A percentile compares a stretch with the other conserved stretches of the same genome.
Evolutionary conservation across 1,140 invertebrate genomes (phyloP).

Genomic region (Chironomus tepperi): DNA sequence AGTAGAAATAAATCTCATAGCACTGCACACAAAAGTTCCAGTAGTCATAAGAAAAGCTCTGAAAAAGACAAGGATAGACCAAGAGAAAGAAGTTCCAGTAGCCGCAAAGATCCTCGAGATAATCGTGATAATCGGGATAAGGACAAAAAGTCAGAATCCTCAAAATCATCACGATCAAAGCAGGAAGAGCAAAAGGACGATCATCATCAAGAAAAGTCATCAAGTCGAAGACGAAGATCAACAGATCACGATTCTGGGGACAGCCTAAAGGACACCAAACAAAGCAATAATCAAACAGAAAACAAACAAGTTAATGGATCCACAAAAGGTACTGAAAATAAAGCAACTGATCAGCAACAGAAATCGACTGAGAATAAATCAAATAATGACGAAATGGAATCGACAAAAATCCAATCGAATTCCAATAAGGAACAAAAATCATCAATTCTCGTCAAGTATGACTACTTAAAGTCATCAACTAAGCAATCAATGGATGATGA

Average conservation of each 20-base stretch:
- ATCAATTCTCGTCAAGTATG: background rate
- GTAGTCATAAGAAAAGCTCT: slow-evolving; percentile 34
- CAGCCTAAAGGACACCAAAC: slow-evolving; percentile 33
- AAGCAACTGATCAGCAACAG: background rate
- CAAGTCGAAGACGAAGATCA: slow-evolving; percentile 41
- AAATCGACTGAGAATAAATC: background rate
- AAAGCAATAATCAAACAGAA: background rate
- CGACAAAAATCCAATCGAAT: background rate
- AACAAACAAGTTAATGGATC: background rate
- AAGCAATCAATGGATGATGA: background rate
- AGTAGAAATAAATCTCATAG: slow-evolving; percentile 34
- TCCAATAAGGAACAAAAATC: background rate
- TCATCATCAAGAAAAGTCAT: slow-evolving; percentile 42
- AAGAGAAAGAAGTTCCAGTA: slow-evolving; percentile 2
- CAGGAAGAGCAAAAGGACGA: slow-evolving; percentile 34
- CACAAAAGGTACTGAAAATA: background rate
- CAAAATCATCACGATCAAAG: background rate
- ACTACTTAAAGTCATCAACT: background rate
- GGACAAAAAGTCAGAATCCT: slow-evolving; percentile 39
- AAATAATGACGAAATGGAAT: background rate
- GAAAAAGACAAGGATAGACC: slow-evolving; percentile 26
- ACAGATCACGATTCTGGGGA: slow-evolving; percentile 52
- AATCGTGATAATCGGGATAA: slow-evolving; percentile 42
- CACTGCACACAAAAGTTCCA: slow-evolving; percentile 36
- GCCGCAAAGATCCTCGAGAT: slow-evolving; percentile 38